Conservation (phyloP, 2,797 vertebrate species). For the Tapera naevia region DNA sequence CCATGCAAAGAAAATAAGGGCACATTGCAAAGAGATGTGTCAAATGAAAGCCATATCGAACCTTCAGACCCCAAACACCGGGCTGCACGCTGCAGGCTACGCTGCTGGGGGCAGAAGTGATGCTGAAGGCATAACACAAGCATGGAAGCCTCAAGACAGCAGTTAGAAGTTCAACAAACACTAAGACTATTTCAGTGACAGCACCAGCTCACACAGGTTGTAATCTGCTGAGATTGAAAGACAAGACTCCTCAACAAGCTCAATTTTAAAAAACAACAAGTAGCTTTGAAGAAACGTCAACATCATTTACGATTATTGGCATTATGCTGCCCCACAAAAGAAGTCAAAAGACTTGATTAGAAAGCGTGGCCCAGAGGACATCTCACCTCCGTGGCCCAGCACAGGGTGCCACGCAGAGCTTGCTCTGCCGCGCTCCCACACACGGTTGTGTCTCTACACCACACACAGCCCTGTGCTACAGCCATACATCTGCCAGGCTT, state of each 20-base stretch:
- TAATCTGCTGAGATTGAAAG: background rate
- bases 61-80: fast-evolving
- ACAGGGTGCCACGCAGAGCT: background rate
- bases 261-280: background rate
- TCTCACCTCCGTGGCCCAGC: no score
- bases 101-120: background rate
- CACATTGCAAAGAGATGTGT: background rate
- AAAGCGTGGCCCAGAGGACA: background rate
- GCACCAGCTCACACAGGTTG: background rate
- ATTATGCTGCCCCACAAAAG: background rate
- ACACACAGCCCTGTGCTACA: no score
- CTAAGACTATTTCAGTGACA: background rate
- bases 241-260: background rate
- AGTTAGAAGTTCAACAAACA: background rate
- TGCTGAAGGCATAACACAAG: background rate
- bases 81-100: background rate
- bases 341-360: background rate
- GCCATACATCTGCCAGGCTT: no score
- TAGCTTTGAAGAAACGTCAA: background rate
- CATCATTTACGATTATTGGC: background rate
- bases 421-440: no score
- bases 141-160: background rate
- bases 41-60: background rate
- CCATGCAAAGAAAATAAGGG: background rate
- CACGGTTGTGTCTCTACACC: no score